Evolutionary conservation across 2,113 vertebrate species (phyloP).

Genomic region (Albula glossodonta): DNA sequence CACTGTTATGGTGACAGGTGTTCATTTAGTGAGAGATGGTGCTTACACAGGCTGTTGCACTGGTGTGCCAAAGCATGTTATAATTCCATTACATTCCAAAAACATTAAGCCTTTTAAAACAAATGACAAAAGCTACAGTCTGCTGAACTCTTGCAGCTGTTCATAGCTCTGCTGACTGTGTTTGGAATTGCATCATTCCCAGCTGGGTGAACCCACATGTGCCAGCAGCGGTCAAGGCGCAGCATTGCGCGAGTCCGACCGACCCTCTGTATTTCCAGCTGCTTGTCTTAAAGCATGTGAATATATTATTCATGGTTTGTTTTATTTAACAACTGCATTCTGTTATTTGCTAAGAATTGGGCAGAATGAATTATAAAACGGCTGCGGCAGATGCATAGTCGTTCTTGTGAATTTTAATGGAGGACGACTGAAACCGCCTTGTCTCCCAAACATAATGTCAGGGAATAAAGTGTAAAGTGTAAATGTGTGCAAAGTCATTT

Average conservation of each 20-base stretch:
- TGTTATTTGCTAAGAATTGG: slow-evolving; percentile 28
- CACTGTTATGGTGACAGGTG: neutral
- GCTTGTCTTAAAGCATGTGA: neutral
- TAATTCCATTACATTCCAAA: neutral
- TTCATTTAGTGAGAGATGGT: neutral
- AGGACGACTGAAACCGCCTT: slow-evolving; percentile 31
- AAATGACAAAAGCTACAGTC: neutral
- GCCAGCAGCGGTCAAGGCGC: neutral
- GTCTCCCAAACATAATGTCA: slow-evolving; percentile 38
- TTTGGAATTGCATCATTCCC: neutral
- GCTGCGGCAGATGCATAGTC: slow-evolving; percentile 3
- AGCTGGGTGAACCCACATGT: neutral
- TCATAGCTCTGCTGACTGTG: neutral
- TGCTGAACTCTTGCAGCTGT: neutral
- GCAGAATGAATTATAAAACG: slow-evolving; percentile 39
- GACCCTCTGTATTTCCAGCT: neutral
- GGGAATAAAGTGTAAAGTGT: slow-evolving; percentile 34
- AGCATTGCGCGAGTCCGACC: too few relatives aligned
- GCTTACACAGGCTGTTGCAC: neutral
- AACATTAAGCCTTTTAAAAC: neutral
- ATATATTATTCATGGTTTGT: slow-evolving; percentile 6
- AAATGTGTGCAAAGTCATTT: slow-evolving; percentile 37
- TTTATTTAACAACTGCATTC: slow-evolving; percentile 36
- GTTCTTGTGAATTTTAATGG: slow-evolving; percentile 42
- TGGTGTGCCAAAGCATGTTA: neutral